Evolutionary conservation across 2,888 invertebrate species (phyloP).

Genomic region (Polydrusus tereticollis): DNA sequence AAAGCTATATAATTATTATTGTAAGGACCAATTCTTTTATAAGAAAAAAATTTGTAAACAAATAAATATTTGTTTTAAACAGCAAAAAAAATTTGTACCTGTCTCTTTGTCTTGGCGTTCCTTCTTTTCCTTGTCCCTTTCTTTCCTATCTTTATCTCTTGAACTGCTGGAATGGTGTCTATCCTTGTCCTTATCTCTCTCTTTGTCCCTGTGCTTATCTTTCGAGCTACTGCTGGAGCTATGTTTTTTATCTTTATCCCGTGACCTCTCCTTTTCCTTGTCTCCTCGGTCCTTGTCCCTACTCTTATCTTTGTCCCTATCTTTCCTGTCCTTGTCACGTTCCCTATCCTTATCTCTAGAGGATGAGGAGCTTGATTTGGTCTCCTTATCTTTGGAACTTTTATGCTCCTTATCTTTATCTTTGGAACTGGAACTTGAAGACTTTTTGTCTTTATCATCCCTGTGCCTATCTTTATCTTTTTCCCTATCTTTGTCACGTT

Average conservation of each 20-base stretch:
- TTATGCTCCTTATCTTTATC: slow-evolving; percentile 64
- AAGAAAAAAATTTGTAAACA: background rate
- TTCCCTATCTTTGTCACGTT: slow-evolving; percentile 57
- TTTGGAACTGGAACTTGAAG: slow-evolving; percentile 57
- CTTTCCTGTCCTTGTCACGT: slow-evolving; percentile 62
- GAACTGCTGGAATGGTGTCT: slow-evolving; percentile 62
- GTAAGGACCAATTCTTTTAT: too few species aligned
- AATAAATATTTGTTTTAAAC: background rate
- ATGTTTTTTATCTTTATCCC: slow-evolving; percentile 64
- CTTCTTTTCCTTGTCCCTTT: slow-evolving; percentile 58
- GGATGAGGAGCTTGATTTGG: slow-evolving; percentile 52
- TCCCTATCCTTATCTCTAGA: slow-evolving; percentile 64
- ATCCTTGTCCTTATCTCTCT: slow-evolving; percentile 51
- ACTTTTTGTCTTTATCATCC: slow-evolving; percentile 62
- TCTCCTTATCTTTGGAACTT: slow-evolving; percentile 61
- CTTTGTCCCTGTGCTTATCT: slow-evolving; percentile 62
- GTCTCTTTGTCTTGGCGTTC: slow-evolving; percentile 55
- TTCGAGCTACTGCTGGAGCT: slow-evolving; percentile 60
- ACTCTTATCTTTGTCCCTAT: slow-evolving; percentile 62
- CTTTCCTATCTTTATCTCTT: slow-evolving; percentile 73
- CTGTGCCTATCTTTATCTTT: slow-evolving; percentile 58
- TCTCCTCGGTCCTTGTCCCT: slow-evolving; percentile 64
- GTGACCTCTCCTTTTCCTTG: slow-evolving; percentile 62
- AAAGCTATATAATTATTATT: too few species aligned
- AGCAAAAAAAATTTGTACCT: slow-evolving; percentile 41